Evolutionary conservation across 1,140 invertebrate genomes (phyloP), one percentile per base, ranked within the genome.

Genomic region (Zaprionus ghesquierei): DNA sequence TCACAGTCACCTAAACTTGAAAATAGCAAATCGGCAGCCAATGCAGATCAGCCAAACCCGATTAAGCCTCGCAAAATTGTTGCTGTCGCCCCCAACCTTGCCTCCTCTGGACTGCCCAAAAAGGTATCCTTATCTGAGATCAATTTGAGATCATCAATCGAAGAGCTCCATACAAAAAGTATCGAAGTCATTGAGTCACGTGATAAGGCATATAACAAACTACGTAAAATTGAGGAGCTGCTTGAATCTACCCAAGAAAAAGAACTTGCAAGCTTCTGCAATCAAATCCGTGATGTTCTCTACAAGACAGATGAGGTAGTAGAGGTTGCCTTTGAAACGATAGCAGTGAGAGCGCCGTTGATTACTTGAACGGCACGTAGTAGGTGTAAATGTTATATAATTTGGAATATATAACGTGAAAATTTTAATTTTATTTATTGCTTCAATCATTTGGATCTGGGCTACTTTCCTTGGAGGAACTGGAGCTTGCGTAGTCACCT

Each of bases 1-100:
- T 97, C 97, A 58, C 99, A 99, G 93, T 75, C 87, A 0, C 63
- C 70, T 0, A 74, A 68, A 6, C 31, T 89, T 56, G 90, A 89
- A 54, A 91, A 91, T 53, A 22, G 77, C 1, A 85, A 81, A 56
- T 53, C 75, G 1, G 29, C 65, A 12, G 74, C 72, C 38, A 84
- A 89, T 69, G 63, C 69, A 0, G 63, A 49, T 0, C 44, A 62
- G 12, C 58, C 44, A 0, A 80, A 90, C 51, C 65, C 79, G 0
- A 78, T 89, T 5, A 75, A 66, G 33, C 70, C 69, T 10, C 74
- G 77, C 9, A 38, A 12, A 8, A 41, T 41, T 41, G 12, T 41
- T 6, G 2, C 12, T 13, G n/a, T 5, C n/a, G 2, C n/a, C 2
- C 3, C 35, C 35, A n/a, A n/a, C n/a, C n/a, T n/a, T n/a, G n/a